These are phyloP conservation scores for Tupiocoris notatus DNA, from an alignment of 2,888 invertebrate species.

Conservation along the genomic window DNA sequence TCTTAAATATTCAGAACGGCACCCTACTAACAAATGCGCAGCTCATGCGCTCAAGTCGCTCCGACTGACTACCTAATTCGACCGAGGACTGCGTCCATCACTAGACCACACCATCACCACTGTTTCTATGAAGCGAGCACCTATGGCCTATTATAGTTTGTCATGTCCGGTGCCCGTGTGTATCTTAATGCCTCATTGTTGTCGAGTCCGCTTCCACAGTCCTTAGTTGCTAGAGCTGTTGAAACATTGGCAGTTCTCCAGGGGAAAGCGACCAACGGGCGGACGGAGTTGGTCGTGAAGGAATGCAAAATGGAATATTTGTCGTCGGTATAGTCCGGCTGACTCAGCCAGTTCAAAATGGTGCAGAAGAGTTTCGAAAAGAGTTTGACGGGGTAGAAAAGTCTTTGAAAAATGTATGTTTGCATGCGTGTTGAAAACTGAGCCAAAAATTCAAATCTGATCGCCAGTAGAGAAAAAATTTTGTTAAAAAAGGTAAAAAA, in stretches of 20 bases:
- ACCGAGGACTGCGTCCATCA: not conserved
- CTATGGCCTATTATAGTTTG: no score
- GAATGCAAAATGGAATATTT: conserved; percentile 31
- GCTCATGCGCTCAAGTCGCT: conserved; percentile 12
- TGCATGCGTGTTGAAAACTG: no score
- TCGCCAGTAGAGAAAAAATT: no score
- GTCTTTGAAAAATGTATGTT: no score
- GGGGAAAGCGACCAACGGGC: conserved; percentile 26
- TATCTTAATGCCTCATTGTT: conserved; percentile 41
- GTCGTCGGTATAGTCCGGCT: not conserved
- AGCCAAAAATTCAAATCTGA: no score
- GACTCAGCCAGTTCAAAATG: not conserved
- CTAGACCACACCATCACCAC: not conserved
- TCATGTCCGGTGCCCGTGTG: not conserved
- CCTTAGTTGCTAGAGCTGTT: not conserved
- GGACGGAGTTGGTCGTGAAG: conserved; percentile 8
- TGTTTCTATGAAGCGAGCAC: no score
- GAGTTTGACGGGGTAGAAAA: no score
- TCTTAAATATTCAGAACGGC: conserved; percentile 37
- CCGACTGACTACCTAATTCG: conserved; percentile 9
- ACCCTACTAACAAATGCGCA: conserved; percentile 32
- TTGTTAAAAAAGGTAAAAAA: no score
- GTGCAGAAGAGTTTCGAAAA: no score
- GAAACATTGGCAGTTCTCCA: conserved; percentile 40
- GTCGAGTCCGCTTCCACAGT: not conserved